Base-by-base conservation (phyloP, 2,888 invertebrate genomes). In the Hemaris fuciformis region DNA sequence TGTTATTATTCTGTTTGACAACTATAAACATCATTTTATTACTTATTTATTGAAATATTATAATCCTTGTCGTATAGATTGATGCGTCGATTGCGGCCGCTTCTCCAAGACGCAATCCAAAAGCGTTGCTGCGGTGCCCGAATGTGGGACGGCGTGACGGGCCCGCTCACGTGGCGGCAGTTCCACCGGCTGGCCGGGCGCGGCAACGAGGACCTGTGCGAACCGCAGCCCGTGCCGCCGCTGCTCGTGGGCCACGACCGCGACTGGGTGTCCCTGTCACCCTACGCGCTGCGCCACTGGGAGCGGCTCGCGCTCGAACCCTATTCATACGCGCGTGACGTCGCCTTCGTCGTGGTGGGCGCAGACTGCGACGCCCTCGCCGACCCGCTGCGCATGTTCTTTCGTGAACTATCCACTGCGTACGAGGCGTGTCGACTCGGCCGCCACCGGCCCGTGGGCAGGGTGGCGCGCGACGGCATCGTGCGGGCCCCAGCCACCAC, bases 161-260 rank as follows among this genome's bases (percentile, higher is more conserved):
- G 99, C 0, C 99, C 99, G 31, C 94, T 99, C 13, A 99, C 99
- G 1, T 99, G 99, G 99, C 94, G 99, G 60, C 98, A 99, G 86
- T 99, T 99, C 91, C 99, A 99, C 93, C 95, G 98, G 64, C 93
- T 99, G 65, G 98, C 99, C 43, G 99, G 98, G 7, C 94, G 98
- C 81, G 98, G 98, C 61, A 97, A 98, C 62, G 97, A 98, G 83
- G 99, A 99, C 84, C 96, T 98, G 68, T 98, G 98, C 90, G 99
- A 99, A 83, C 99, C 99, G 38, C 99, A 99, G 87, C 99, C 99
- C 0, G 98, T 99, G 76, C 99, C 99, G 22, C 97, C 98, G 3
- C 93, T 99, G 53, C 95, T 99, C 61, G 98, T 98, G 43, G 99
- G 99, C 0, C 97, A 97, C 88, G 99, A 99, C 80, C 96, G 97